Base-by-base conservation (phyloP, 2,797 vertebrate species). In the Argyrosomus regius region DNA sequence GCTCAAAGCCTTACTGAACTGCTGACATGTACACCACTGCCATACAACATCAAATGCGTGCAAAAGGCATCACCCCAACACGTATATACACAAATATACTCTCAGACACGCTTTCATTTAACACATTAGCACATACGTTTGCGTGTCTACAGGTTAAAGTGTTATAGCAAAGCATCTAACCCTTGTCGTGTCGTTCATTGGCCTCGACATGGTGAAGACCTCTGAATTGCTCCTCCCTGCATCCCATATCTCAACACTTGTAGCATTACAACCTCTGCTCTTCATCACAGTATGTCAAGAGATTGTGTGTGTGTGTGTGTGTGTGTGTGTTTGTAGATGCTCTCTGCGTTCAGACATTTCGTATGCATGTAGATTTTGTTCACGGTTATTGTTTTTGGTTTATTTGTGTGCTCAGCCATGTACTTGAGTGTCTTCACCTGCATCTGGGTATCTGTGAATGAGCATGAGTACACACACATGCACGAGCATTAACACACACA, bases 341-440 rank as follows among this genome's bases (percentile, higher is more conserved):
- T 60, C 75, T 73, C 62, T 57, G 75, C 76, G 16, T 88, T 84
- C 77, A 81, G 86, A 88, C 78, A 81, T 88, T 80, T 62, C 81
- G 86, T 90, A 77, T 87, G 89, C 89, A 81, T 88, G 89, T 87
- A 71, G 48, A 78, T 93, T 87, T 84, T 89, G 89, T 84, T 92
- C 85, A 72, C 80, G 81, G 84, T 92, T 90, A 89, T 91, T 91
- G 89, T 90, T 85, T 77, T 73, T 68, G 81, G 85, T 89, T 88
- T 91, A 92, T 91, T 93, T 92, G 90, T 86, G 81, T 88, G 86
- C 89, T 92, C 84, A 86, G 83, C 75, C 89, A 82, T 93, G 90
- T 94, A 90, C 87, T 81, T 70, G 85, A 82, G 71, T 78, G 64
- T 91, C 83, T 84, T 87, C 87, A 86, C 90, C 78, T 93, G 88